Conservation (phyloP, 2,888 invertebrate genomes). For the Scaptomyza flava region DNA sequence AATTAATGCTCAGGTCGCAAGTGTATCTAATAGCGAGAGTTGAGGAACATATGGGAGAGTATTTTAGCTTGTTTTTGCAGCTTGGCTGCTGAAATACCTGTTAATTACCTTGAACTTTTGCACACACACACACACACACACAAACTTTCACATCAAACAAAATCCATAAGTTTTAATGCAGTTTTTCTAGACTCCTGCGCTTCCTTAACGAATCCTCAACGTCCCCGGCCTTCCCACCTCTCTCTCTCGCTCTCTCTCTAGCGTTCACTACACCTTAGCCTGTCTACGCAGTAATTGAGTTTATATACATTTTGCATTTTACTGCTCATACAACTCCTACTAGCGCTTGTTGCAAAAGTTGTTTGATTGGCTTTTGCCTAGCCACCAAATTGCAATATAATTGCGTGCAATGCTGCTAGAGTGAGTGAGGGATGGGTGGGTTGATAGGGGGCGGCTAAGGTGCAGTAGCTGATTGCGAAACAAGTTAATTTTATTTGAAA, state of each 20-base stretch:
- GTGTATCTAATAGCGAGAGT: neutral
- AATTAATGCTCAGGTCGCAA: slow-evolving; percentile 42
- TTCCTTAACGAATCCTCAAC: slow-evolving; percentile 6
- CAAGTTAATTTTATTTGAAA: slow-evolving; percentile 76
- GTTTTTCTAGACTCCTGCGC: slow-evolving; percentile 29
- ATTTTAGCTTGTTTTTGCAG: slow-evolving; percentile 8
- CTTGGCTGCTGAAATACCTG: slow-evolving; percentile 36
- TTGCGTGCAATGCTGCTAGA: slow-evolving; percentile 46
- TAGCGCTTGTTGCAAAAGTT: slow-evolving; percentile 63
- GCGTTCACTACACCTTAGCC: neutral
- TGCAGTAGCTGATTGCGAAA: slow-evolving; percentile 65
- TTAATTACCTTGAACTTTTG: slow-evolving; percentile 50
- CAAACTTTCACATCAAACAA: slow-evolving; percentile 41
- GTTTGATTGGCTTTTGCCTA: slow-evolving; percentile 78
- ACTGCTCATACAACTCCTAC: slow-evolving; percentile 24
- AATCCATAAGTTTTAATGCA: slow-evolving; percentile 65
- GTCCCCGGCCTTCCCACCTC: too few species aligned
- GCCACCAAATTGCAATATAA: slow-evolving; percentile 79
- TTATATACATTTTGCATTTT: slow-evolving; percentile 76
- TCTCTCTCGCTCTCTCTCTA: neutral
- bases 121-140: slow-evolving; percentile 11
- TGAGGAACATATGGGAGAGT: slow-evolving; percentile 2
- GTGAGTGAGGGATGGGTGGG: neutral
- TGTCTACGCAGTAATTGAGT: slow-evolving; percentile 63
- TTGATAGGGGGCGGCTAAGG: slow-evolving; percentile 14